Conservation (phyloP, 2,888 invertebrate genomes). For the Proisotoma minuta region DNA sequence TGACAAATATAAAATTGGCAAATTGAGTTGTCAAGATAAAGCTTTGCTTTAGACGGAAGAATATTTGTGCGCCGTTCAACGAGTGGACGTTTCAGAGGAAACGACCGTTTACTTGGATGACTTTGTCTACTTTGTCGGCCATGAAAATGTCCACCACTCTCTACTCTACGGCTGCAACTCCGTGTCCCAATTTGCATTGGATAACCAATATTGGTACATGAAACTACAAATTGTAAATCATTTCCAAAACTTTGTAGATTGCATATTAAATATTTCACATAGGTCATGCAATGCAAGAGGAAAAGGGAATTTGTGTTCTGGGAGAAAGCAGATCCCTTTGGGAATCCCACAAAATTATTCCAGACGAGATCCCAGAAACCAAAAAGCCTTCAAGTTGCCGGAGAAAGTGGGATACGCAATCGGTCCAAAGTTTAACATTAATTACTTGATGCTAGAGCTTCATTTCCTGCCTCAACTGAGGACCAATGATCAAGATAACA, state of each 20-base stretch:
- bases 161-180: slow-evolving; percentile 16
- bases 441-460: slow-evolving; percentile 18
- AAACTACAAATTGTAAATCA: neutral
- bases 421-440: slow-evolving; percentile 15
- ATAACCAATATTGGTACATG: slow-evolving; percentile 6
- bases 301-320: slow-evolving; percentile 8
- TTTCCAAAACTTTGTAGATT: neutral
- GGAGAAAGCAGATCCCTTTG: slow-evolving; percentile 18
- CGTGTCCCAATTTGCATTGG: slow-evolving; percentile 3
- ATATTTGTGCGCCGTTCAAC: neutral
- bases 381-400: slow-evolving; percentile 1
- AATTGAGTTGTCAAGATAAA: too few relatives aligned
- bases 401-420: slow-evolving; percentile 13
- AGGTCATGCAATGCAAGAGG: slow-evolving; percentile 16
- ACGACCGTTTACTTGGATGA: slow-evolving; percentile 11
- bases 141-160: slow-evolving; percentile 13
- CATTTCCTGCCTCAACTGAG: slow-evolving; percentile 10
- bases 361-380: neutral
- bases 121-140: neutral
- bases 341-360: slow-evolving; percentile 3
- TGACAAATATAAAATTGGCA: neutral
- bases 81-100: neutral
- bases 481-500: neutral
- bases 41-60: slow-evolving; percentile 5
- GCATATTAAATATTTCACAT: neutral